Evolutionary conservation across 2,888 invertebrate species (phyloP).

Genomic region (Venusia cambrica): DNA sequence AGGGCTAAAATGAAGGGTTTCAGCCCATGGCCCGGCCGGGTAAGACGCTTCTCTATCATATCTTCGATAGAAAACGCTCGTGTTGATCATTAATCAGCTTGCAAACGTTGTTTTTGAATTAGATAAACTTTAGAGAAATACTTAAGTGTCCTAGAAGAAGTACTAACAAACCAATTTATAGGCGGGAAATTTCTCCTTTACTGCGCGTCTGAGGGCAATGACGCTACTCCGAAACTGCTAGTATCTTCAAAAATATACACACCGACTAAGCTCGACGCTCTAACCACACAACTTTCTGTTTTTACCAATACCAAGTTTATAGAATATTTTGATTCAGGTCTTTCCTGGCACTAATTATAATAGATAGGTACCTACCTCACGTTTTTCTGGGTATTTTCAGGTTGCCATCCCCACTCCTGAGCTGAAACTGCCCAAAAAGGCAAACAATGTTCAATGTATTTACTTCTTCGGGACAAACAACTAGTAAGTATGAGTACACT

Average conservation of each 20-base stretch:
- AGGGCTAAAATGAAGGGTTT: constrained; percentile 99
- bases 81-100: constrained; percentile 10
- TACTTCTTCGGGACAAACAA: constrained; percentile 97
- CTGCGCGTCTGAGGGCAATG: constrained; percentile 32
- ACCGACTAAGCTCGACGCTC: neutral
- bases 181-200: constrained; percentile 53
- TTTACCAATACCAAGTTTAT: no score
- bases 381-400: constrained; percentile 75
- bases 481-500: constrained; percentile 86
- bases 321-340: no score
- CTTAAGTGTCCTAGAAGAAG: constrained; percentile 28
- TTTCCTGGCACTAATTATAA: no score
- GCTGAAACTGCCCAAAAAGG: constrained; percentile 88
- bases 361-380: no score
- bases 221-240: constrained; percentile 28
- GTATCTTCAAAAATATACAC: constrained; percentile 10
- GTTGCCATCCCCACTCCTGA: constrained; percentile 90
- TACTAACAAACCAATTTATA: constrained; percentile 29
- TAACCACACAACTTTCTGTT: neutral
- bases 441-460: constrained; percentile 88
- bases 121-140: no score
- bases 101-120: constrained; percentile 29
- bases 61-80: constrained; percentile 23
- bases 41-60: constrained; percentile 82
- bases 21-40: constrained; percentile 98